Evolutionary conservation across 2,888 invertebrate genomes (phyloP), one percentile per base, ranked within the genome.

Genomic region (Dynastes grantii): DNA sequence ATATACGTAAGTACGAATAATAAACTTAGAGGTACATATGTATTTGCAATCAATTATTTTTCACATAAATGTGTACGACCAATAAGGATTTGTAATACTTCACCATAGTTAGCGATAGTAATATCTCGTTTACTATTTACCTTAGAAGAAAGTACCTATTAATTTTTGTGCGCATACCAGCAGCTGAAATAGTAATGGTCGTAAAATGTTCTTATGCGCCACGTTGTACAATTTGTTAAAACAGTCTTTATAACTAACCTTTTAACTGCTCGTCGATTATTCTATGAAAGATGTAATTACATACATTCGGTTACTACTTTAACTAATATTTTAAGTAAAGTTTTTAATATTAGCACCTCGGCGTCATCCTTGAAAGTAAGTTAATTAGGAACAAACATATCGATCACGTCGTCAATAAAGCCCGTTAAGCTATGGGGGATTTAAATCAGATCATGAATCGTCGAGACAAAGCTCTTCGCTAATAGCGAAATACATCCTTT

Each of bases 61-160:
- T 32, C 32, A 32, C 32, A 3, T 32, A 32, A 32, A 32, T 32
- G 32, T 3, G 4, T 32, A 4, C 32, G 32, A 4, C 53, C 53
- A 53, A 61, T 61, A 61, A 61, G 5, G 4, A 22, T 61, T 61
- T 61, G 61, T 61, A 27, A 22, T 4, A 9, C n/a, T 61, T 9
- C 27, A 61, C 22, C 9, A 5, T 22, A 45, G 49, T n/a, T 49
- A 67, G 67, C 22, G 40, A 3, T 45, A 11, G 22, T 16, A 67
- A 49, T 67, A 87, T 87, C 86, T 86, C 86, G 86, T 87, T 87
- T 86, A 87, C 87, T 87, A 87, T 87, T 88, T 87, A 85, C 87
- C 85, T 87, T 86, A 87, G 87, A 87, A 83, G 83, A 84, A 79
- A 13, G 5, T 51, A 81, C 84, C 84, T 85, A 86, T 58, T 73